These are phyloP conservation scores for Pollenia labialis DNA, from an alignment of 2,888 invertebrate species.

Conservation along the genomic window DNA sequence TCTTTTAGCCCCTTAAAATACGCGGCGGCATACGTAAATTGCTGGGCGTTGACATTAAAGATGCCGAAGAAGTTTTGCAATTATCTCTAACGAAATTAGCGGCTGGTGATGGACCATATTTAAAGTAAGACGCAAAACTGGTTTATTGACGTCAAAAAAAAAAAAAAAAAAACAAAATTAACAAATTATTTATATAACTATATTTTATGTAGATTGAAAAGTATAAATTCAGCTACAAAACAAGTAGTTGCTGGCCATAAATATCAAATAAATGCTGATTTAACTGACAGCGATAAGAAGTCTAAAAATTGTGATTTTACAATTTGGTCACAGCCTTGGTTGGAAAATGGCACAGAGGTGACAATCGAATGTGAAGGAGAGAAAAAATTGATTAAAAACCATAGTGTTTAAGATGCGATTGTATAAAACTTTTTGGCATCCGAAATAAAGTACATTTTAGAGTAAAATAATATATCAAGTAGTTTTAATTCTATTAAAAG, in stretches of 20 bases:
- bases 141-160: not conserved
- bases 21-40: slow-evolving; percentile 59
- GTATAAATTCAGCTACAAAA: slow-evolving; percentile 82
- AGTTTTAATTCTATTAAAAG: no score
- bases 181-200: not conserved
- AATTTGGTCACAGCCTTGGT: slow-evolving; percentile 87
- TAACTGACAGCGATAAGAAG: slow-evolving; percentile 85
- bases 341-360: slow-evolving; percentile 83
- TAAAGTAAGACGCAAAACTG: slow-evolving; percentile 74
- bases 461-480: no score
- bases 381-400: not conserved
- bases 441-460: no score
- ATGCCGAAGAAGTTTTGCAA: slow-evolving; percentile 76
- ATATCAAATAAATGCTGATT: slow-evolving; percentile 86
- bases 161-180: not conserved
- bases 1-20: not conserved
- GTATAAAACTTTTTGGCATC: no score
- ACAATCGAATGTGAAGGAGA: slow-evolving; percentile 83
- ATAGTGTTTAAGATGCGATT: slow-evolving; percentile 23
- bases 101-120: slow-evolving; percentile 79
- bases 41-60: slow-evolving; percentile 58
- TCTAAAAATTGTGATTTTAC: slow-evolving; percentile 78
- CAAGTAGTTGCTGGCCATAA: slow-evolving; percentile 86
- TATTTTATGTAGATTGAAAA: slow-evolving; percentile 77
- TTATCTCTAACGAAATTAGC: slow-evolving; percentile 77